Evolutionary conservation across 2,797 vertebrate genomes (phyloP), one percentile per base, ranked within the genome.

Genomic region (Netta rufina): DNA sequence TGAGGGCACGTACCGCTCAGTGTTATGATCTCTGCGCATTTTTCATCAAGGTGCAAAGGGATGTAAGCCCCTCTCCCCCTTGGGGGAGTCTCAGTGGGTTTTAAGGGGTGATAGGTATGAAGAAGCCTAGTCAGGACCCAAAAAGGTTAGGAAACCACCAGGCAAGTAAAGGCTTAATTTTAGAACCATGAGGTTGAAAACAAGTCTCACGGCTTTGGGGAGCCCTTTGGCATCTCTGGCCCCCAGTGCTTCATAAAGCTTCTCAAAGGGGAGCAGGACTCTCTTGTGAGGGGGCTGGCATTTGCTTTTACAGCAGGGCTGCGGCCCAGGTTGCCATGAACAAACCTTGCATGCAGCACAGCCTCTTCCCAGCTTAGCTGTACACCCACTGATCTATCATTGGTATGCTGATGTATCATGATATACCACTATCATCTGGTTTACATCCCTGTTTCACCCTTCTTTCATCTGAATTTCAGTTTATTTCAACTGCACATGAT

Each of bases 381-480:
- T 60, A 2, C 21, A 81, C 6, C 16, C 28, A 54, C 16, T 2
- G 1, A 77, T 76, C 43, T 8, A 71, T 51, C 24, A 51, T 5
- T 25, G 24, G 8, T 25, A 25, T 25, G 24, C 13, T 51, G 49
- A 51, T 51, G 8, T 51, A 25, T 51, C 49, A 25, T 8, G 49
- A 51, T 14, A 25, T 25, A 89, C 78, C 79, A 58, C 25, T 45
- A 80, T 74, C 56, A 82, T 71, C 49, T 90, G 47, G 1, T 87
- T 91, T 45, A 78, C 17, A 13, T 20, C 47, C 17, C 22, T 89
- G 16, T 91, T 83, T 83, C 43, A 81, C 33, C 30, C 82, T 53
- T 94, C 32, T 66, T 84, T 90, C 74, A 51, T 18, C 28, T 90
- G 80, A 89, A 89, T 83, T 87, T 84, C 69, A 79, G 71, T 91